Evolutionary conservation across 1,140 invertebrate species (phyloP).

Genomic region (Leucophenga varia): DNA sequence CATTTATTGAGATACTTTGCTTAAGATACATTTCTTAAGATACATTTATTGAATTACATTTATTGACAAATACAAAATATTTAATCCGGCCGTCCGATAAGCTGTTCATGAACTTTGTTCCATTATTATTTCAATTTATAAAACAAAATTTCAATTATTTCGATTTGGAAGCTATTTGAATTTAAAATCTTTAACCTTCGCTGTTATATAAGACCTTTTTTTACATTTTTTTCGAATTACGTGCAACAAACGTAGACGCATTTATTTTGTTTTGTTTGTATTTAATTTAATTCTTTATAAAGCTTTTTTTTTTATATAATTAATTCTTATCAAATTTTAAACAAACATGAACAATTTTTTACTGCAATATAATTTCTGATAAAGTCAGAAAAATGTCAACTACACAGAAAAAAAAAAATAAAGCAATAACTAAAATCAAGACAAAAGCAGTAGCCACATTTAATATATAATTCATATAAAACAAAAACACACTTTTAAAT

Average conservation of each 20-base stretch:
- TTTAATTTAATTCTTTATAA: not conserved
- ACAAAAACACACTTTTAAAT: conserved; percentile 4
- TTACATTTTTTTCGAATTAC: conserved; percentile 9
- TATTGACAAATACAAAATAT: no score
- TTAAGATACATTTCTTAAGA: no score
- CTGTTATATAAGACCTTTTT: not conserved
- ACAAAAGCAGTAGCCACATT: conserved; percentile 36
- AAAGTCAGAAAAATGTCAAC: conserved; percentile 50
- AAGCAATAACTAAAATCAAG: conserved; percentile 42
- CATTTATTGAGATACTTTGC: no score
- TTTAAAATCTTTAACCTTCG: conserved; percentile 7
- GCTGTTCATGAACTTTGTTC: no score
- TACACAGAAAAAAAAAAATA: no score
- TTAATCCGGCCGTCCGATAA: no score
- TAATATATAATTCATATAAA: conserved; percentile 44
- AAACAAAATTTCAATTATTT: no score
- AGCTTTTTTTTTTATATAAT: not conserved
- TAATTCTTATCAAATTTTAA: not conserved
- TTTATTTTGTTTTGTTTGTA: not conserved
- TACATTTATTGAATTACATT: no score
- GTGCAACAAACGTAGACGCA: not conserved
- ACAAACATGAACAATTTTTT: conserved; percentile 20
- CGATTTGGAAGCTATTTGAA: conserved; percentile 10
- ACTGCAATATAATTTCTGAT: conserved; percentile 50
- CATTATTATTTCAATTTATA: no score